Evolutionary conservation across 2,888 invertebrate genomes (phyloP).

Genomic region (Dyspetes luteomarginatus): DNA sequence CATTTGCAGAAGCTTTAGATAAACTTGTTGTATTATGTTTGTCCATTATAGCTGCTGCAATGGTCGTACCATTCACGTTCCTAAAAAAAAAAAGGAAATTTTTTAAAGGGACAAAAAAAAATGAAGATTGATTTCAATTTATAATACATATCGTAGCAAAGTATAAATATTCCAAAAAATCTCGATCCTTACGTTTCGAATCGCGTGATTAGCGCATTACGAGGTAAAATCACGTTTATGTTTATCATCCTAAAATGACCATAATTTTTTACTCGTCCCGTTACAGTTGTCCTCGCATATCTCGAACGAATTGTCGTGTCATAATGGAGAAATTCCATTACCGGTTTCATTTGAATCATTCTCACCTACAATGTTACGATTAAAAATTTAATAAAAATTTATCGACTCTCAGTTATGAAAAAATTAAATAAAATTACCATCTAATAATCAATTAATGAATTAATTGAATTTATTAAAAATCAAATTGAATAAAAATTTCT

Average conservation of each 20-base stretch:
- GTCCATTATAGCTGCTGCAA: not conserved
- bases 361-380: not conserved
- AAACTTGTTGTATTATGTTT: conserved; percentile 14
- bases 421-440: conserved; percentile 16
- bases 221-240: conserved; percentile 45
- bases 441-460: no score
- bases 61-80: conserved; percentile 11
- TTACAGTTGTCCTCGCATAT: conserved; percentile 46
- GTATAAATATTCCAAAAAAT: not conserved
- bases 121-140: not conserved
- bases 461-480: no score
- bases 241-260: conserved; percentile 16
- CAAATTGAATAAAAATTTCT: no score
- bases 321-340: conserved; percentile 38
- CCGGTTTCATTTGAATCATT: conserved; percentile 6
- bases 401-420: not conserved
- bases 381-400: not conserved
- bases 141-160: not conserved
- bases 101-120: not conserved
- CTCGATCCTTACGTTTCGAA: conserved; percentile 24
- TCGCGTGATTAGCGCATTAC: conserved; percentile 33
- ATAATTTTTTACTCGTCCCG: conserved; percentile 21
- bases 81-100: not conserved
- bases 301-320: conserved; percentile 46
- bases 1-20: not conserved